These are phyloP conservation scores for Apostichopus leukothele DNA, from an alignment of 53 echinoderm and acorn worm species.

Conservation along the genomic window DNA sequence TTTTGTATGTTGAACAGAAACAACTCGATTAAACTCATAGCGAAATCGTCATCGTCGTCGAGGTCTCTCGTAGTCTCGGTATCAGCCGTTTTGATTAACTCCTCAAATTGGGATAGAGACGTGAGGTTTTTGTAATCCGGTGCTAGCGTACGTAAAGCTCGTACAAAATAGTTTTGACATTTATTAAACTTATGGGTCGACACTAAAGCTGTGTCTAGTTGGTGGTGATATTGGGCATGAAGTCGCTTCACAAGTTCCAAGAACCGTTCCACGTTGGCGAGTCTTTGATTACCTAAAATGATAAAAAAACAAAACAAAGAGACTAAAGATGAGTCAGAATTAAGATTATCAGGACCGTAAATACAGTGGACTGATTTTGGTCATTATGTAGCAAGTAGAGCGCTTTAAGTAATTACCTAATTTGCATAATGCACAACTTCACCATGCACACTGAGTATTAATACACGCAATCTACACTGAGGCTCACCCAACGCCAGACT, in stretches of 20 bases:
- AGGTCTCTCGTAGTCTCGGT: constrained; percentile 2
- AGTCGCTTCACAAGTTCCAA: constrained; percentile 24
- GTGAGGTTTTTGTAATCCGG: constrained; percentile 49
- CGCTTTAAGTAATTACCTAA: too few relatives aligned
- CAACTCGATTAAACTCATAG: background rate
- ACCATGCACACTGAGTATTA: too few relatives aligned
- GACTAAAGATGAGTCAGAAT: too few relatives aligned
- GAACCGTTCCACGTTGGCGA: background rate
- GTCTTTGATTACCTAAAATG: background rate
- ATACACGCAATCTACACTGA: too few relatives aligned
- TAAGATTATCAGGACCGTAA: too few relatives aligned
- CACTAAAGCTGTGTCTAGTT: constrained; percentile 71
- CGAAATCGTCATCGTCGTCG: constrained; percentile 34
- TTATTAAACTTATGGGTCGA: constrained; percentile 82
- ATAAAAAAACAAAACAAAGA: background rate
- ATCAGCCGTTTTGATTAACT: constrained; percentile 21
- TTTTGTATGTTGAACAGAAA: constrained; percentile 72
- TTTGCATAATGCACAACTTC: too few relatives aligned
- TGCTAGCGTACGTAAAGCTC: constrained; percentile 62
- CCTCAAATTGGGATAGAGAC: constrained; percentile 58
- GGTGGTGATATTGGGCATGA: constrained; percentile 71
- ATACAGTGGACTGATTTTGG: too few relatives aligned
- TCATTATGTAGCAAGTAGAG: too few relatives aligned
- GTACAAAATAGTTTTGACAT: constrained; percentile 75
- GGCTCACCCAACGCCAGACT: too few relatives aligned